phyloP scores from a whole-genome alignment of 2,888 invertebrate species.

The Terebella lapidaria region DNA sequence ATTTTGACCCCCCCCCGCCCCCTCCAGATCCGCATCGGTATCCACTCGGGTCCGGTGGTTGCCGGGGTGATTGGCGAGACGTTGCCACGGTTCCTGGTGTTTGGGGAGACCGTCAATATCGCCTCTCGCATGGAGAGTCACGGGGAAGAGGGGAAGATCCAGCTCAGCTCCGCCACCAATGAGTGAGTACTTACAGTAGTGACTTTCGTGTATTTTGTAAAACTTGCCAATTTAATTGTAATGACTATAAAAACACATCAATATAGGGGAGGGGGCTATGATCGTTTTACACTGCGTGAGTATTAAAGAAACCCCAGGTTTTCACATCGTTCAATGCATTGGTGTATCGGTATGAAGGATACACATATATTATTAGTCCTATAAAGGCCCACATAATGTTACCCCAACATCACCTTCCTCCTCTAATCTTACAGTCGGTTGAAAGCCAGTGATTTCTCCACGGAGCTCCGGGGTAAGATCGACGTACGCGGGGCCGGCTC shows the following conservation, averaged over 20 bases:
- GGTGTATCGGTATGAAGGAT: too few relatives aligned
- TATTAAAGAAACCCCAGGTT: background rate
- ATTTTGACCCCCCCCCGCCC: too few relatives aligned
- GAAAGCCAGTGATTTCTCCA: constrained; percentile 14
- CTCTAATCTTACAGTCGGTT: constrained; percentile 24
- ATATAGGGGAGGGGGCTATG: too few relatives aligned
- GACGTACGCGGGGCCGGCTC: constrained; percentile 30
- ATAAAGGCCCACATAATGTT: too few relatives aligned
- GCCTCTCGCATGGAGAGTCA: constrained; percentile 45
- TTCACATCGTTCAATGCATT: too few relatives aligned
- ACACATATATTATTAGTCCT: too few relatives aligned
- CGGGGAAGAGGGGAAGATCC: constrained; percentile 33
- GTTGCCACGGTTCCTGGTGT: constrained; percentile 36
- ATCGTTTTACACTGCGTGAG: too few relatives aligned
- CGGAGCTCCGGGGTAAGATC: constrained; percentile 32
- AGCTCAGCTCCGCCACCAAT: constrained; percentile 30
- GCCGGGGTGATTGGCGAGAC: constrained; percentile 34
- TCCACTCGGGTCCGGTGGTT: constrained; percentile 34
- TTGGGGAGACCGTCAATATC: constrained; percentile 39
- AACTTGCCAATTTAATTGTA: too few relatives aligned
- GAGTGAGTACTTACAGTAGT: too few relatives aligned
- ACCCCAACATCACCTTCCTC: too few relatives aligned
- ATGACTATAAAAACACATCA: too few relatives aligned
- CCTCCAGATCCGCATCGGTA: constrained; percentile 41
- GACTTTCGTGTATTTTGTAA: too few relatives aligned